Evolutionary conservation across 2,113 vertebrate genomes (phyloP), one percentile per base, ranked within the genome.

Genomic region (Tragelaphus imberbis): DNA sequence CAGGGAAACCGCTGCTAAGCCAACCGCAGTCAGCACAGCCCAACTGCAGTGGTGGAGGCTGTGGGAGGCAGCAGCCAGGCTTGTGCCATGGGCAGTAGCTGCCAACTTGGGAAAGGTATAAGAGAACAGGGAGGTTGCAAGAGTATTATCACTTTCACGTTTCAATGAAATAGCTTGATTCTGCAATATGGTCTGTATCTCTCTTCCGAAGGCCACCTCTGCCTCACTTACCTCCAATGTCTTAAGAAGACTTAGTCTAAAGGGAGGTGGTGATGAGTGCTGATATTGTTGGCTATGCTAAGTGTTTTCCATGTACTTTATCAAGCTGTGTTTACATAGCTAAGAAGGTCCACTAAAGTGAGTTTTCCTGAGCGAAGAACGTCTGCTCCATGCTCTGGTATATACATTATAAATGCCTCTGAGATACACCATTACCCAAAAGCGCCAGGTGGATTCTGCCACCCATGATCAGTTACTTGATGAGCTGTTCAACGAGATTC

Each of bases 361-460:
- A 84, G 53, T 95, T 97, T 90, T 90, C 88, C 84, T 84, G 40
- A 94, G 27, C 7, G 28, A 49, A 84, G 36, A 49, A 79, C 81
- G 6, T 61, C 71, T 80, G 36, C 7, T 56, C 40, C 23, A 3
- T 4, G n/a, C 49, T 79, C 47, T 40, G 44, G 25, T 65, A 16
- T 75, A 28, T 23, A n/a, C 25, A 28, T 77, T 81, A 82, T 58
- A 89, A 85, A 23, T 13, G 90, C 15, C 44, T 97, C 23, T 61
- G 44, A 56, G 65, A 53, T 12, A 49, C 27, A 9, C 49, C 19
- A 9, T 40, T 75, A 58, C n/a, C 23, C 40, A 5, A 59, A 82
- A 84, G 15, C 36, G 9, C 77, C 59, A 84, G 59, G 17, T 89
- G 47, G 25, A 28, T 86, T 63, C 85, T 88, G 81, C 53, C 85